phyloP scores from a whole-genome alignment of 30 jellyfish, hydroid and myxozoan species.

The Hydractinia symbiolongicarpus region DNA sequence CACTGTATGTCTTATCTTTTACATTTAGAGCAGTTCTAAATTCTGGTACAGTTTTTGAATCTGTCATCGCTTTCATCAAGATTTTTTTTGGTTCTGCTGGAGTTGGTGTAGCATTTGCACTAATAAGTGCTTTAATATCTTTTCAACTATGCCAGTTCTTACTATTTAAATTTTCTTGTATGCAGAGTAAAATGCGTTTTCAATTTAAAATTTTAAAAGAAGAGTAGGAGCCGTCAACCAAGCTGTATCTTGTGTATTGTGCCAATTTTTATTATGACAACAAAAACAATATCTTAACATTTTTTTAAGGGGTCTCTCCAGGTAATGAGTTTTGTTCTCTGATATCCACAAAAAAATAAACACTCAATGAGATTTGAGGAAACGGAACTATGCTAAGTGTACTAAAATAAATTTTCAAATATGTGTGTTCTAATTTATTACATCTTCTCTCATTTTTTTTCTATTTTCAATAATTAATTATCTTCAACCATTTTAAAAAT shows the following conservation, averaged over 20 bases:
- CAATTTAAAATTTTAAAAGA: background rate
- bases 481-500: too few species aligned
- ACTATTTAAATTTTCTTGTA: too few species aligned
- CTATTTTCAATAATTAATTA: too few species aligned
- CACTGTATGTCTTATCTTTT: background rate
- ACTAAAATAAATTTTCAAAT: too few species aligned
- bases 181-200: background rate
- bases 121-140: constrained; percentile 80
- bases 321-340: too few species aligned
- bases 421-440: too few species aligned
- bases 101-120: constrained; percentile 83
- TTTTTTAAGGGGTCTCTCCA: too few species aligned
- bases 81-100: constrained; percentile 90
- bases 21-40: constrained; percentile 62
- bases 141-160: constrained; percentile 9
- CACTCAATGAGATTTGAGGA: too few species aligned
- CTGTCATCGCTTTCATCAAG: constrained; percentile 61
- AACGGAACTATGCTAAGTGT: too few species aligned
- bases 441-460: too few species aligned
- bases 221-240: background rate
- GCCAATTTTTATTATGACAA: background rate
- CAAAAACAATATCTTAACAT: background rate
- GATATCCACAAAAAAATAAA: too few species aligned
- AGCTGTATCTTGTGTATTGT: background rate
- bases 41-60: constrained; percentile 47